Conservation (phyloP, 2,113 vertebrate genomes). For the Lynx canadensis region DNA sequence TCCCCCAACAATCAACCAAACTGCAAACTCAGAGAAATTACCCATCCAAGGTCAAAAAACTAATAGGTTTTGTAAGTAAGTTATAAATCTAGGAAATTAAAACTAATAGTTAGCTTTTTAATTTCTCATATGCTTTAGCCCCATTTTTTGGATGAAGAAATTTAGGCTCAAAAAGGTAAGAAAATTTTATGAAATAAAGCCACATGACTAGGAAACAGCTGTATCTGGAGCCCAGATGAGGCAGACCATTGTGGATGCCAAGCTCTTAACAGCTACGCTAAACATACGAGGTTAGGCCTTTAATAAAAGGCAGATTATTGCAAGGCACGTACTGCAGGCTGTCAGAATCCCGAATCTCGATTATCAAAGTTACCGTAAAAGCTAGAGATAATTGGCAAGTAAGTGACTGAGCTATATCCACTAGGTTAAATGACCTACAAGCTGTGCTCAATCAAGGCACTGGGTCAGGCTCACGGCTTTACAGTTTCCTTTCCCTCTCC, state of each 20-base stretch:
- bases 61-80: too few species aligned
- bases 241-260: not conserved
- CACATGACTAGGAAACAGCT: not conserved
- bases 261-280: not conserved
- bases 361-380: constrained; percentile 11
- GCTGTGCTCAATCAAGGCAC: not conserved
- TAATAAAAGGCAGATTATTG: not conserved
- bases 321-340: not conserved
- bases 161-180: not conserved
- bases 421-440: not conserved
- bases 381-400: not conserved
- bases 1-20: not conserved
- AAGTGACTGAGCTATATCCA: not conserved
- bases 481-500: too few species aligned
- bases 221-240: not conserved
- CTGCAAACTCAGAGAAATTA: not conserved
- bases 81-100: too few species aligned
- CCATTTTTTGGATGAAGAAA: constrained; percentile 28
- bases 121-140: not conserved
- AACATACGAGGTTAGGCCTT: not conserved
- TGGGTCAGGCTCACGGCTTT: not conserved
- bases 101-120: not conserved
- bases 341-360: not conserved
- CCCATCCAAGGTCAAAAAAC: not conserved
- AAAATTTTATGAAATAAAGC: not conserved